Base-by-base conservation (phyloP, 2,113 vertebrate genomes). In the Mustelus asterias region DNA sequence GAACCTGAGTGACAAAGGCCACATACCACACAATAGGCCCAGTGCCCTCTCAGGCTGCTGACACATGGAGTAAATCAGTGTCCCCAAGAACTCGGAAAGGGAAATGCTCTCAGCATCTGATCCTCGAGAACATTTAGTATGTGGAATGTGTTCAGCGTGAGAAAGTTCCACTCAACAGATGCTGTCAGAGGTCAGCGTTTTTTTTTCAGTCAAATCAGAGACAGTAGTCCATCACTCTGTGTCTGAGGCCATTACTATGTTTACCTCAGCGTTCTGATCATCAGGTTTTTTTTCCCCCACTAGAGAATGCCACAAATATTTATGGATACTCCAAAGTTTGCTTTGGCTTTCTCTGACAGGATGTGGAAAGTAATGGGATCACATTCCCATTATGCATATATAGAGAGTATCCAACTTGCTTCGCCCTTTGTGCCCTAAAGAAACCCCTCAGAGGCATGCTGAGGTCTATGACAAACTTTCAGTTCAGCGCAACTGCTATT, bases 101-200 rank as follows among this genome's bases (percentile, higher is more conserved):
- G 29, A 65, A 3, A 1, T 13, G 22, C 60, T 37, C 33, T 10
- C 26, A 37, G 89, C 37, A 83, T 67, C 58, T 37, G 33, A 65
- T 93, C 16, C 89, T 93, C 33, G 9, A 93, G 33, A 93, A 93
- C 89, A 60, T 63, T 60, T 60, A 60, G 48, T 33, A 37, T 37
- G 89, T 93, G 89, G 89, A 67, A 93, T 93, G 89, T 67, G n/a
- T 63, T 65, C 89, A 93, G 89, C 60, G 89, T 93, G 89, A 93
- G 89, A 93, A 93, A 67, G 60, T 93, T 67, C 89, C 18, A 65
- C n/a, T 65, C 89, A 93, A 65, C 60, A 93, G 60, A 37, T 37
- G 63, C 33, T 93, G 89, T 93, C 89, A 93, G n/a, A 93, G 89
- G 89, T 93, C 89, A 93, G 67, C 37, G 89, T 65, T 92, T 63